phyloP scores from a whole-genome alignment of 2,797 vertebrate genomes.

The Xyrichtys novacula region DNA sequence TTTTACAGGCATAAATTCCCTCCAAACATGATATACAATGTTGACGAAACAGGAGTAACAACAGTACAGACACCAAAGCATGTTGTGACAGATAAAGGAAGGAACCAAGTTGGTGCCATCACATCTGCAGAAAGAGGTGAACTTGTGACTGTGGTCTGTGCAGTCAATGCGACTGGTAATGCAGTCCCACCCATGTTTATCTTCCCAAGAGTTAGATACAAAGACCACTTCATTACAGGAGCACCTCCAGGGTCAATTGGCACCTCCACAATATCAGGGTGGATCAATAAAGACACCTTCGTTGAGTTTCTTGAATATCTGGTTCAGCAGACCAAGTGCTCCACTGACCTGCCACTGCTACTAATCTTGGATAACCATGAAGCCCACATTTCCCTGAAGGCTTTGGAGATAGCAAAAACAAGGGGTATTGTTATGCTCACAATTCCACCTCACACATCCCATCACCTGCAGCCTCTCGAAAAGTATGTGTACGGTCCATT shows the following conservation, averaged over 20 bases:
- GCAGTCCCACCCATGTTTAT: conserved; percentile 31
- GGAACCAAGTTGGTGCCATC: not conserved
- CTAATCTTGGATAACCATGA: conserved; percentile 50
- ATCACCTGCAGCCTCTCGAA: conserved; percentile 53
- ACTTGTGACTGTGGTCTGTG: not conserved
- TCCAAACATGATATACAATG: not conserved
- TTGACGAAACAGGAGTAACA: not conserved
- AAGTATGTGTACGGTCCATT: conserved; percentile 38
- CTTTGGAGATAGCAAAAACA: conserved; percentile 30
- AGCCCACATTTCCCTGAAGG: conserved; percentile 44
- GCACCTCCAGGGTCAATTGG: conserved; percentile 41
- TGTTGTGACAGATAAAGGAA: not conserved
- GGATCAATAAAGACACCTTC: conserved; percentile 51
- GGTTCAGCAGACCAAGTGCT: conserved; percentile 48
- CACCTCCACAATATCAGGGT: conserved; percentile 38
- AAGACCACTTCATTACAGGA: conserved; percentile 37
- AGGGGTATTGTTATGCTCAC: conserved; percentile 53
- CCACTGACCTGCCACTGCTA: conserved; percentile 39
- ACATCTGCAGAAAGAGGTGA: not conserved
- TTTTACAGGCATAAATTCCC: not conserved
- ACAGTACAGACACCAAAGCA: not conserved
- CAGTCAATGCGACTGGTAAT: not conserved
- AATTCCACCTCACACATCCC: conserved; percentile 54
- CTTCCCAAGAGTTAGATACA: conserved; percentile 37
- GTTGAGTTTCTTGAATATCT: conserved; percentile 46